Evolutionary conservation across 2,888 invertebrate species (phyloP).

Genomic region (Noctua janthina): DNA sequence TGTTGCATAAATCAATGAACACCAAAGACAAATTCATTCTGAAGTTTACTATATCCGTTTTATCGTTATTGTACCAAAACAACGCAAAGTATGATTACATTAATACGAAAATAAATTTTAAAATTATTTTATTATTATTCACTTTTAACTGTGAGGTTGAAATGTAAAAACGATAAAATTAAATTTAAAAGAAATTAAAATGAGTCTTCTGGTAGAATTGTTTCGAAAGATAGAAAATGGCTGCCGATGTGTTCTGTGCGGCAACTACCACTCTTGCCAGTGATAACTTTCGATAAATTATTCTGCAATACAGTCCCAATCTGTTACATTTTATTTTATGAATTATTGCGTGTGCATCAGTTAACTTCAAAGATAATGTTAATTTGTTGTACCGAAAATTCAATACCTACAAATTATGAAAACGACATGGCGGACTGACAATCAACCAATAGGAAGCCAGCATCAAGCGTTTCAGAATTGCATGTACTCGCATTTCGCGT

Average conservation of each 20-base stretch:
- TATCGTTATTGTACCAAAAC: not conserved
- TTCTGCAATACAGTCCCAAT: constrained; percentile 38
- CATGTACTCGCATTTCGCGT: constrained; percentile 94
- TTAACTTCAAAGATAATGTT: constrained; percentile 39
- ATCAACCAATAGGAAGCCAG: constrained; percentile 93
- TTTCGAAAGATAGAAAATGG: constrained; percentile 76
- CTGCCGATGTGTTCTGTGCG: constrained; percentile 71
- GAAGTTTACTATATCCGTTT: constrained; percentile 46
- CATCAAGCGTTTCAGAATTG: constrained; percentile 92
- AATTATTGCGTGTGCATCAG: constrained; percentile 57
- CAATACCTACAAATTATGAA: constrained; percentile 83
- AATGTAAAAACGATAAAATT: not conserved
- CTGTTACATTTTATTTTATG: constrained; percentile 44
- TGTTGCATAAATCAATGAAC: constrained; percentile 59
- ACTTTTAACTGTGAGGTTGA: accelerated
- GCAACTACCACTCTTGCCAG: constrained; percentile 65
- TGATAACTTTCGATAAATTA: constrained; percentile 64
- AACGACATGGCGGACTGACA: constrained; percentile 92
- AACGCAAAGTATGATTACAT: not conserved
- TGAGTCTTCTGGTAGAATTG: constrained; percentile 57
- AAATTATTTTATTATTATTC: not conserved
- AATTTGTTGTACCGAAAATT: constrained; percentile 70
- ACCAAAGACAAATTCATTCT: constrained; percentile 47
- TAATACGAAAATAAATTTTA: not conserved
- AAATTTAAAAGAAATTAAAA: constrained; percentile 34